Base-by-base conservation (phyloP, 2,797 vertebrate species). In the Valencia hispanica region DNA sequence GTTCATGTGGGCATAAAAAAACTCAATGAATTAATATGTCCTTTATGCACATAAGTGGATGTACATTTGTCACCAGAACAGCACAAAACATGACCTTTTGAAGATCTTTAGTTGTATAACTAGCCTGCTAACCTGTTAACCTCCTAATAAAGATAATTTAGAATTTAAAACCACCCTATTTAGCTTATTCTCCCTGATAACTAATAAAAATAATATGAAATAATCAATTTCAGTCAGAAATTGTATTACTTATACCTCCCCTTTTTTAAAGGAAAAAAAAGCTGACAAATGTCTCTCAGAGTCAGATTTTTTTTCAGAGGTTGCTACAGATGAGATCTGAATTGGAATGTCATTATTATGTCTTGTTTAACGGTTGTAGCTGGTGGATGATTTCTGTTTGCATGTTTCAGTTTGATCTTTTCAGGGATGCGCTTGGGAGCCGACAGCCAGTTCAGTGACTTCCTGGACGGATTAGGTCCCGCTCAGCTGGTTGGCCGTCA, bases 381-480 rank as follows among this genome's bases (percentile, higher is more conserved):
- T 66, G 36, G 34, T 15, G 63, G 36, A 66, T 84, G 3, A 61
- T 66, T 66, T 77, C 48, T 80, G 63, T 85, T 69, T 79, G 65
- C 78, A 34, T 88, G 77, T 91, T 66, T 81, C 88, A 99, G 98
- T 92, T 94, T 99, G 91, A 97, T 99, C 95, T 99, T 99, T 95
- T 98, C 97, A 93, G 98, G 98, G 86, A 97, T 99, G 88, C 96
- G 97, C 75, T 94, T 99, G 77, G 97, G 98, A 4, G 97, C 97
- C 45, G 98, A 99, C 93, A 98, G 97, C 92, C 98, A 99, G 86
- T 99, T 99, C 87, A 99, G 98, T 85, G 98, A 99, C 94, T 99
- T 99, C 91, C 96, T 99, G 30, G 98, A 98, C 83, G 98, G 98
- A 77, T 94, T 99, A 69, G 98, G 98, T 51, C 98, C 98, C 7